Evolutionary conservation across 2,113 vertebrate species (phyloP).

Genomic region (Poicephalus meyeri): DNA sequence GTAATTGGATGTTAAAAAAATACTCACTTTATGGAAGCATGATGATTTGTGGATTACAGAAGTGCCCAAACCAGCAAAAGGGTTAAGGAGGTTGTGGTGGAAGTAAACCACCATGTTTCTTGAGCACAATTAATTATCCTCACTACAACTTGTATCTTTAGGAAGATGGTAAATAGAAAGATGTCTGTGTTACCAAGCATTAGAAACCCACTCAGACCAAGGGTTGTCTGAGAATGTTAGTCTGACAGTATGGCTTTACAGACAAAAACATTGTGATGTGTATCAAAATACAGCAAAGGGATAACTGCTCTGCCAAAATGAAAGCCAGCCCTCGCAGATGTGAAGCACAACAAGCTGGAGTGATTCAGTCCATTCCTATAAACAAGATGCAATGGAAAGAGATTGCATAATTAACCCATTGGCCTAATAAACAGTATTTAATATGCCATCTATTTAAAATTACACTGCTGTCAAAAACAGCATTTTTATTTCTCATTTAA

Average conservation of each 20-base stretch:
- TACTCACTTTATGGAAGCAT: background rate
- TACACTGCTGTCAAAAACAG: slow-evolving; percentile 21
- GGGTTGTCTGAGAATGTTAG: background rate
- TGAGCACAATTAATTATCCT: background rate
- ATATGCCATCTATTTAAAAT: slow-evolving; percentile 9
- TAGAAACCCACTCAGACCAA: background rate
- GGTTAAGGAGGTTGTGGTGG: background rate
- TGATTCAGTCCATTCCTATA: background rate
- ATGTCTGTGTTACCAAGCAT: background rate
- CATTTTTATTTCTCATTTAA: background rate
- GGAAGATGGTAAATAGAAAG: background rate
- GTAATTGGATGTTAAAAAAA: background rate
- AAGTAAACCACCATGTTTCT: background rate
- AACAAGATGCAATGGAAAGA: slow-evolving; percentile 37
- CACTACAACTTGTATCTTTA: background rate
- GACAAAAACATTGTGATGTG: background rate
- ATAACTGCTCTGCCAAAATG: background rate
- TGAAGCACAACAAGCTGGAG: background rate
- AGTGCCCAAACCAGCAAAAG: background rate
- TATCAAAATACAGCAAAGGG: background rate
- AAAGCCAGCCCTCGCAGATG: background rate
- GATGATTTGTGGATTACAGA: background rate
- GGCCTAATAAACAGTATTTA: slow-evolving; percentile 3
- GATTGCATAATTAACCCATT: slow-evolving; percentile 1
- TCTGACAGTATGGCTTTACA: background rate